A percentile compares a stretch with the other conserved stretches of the same genome.
phyloP scores from a whole-genome alignment of 92 coral and sea anemone genomes.

The Anthopleura xanthogrammica region DNA sequence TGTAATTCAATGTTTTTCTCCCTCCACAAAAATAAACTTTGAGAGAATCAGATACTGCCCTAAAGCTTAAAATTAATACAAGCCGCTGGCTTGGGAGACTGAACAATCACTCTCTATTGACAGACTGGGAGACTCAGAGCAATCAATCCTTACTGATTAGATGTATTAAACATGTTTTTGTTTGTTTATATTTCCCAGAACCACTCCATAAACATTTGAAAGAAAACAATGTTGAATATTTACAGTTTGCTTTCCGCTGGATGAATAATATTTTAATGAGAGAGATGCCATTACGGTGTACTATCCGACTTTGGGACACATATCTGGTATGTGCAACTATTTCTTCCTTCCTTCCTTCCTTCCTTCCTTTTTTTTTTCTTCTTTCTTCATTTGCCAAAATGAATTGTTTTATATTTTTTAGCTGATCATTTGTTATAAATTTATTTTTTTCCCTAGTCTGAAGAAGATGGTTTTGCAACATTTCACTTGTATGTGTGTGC shows the following conservation, averaged over 20 bases:
- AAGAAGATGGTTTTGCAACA: constrained; percentile 89
- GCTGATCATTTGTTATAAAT: background rate
- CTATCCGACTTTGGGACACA: constrained; percentile 96
- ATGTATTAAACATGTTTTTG: no score
- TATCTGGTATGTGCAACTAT: constrained; percentile 66
- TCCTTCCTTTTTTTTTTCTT: background rate
- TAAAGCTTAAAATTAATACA: background rate
- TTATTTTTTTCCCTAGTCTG: constrained; percentile 57
- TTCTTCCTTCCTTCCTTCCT: background rate
- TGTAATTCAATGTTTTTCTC: no score
- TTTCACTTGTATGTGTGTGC: constrained; percentile 98
- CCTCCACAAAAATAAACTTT: background rate
- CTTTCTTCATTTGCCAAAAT: no score
- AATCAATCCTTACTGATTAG: no score
- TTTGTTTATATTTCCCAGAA: constrained; percentile 44
- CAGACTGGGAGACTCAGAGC: no score
- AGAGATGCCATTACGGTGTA: constrained; percentile 93
- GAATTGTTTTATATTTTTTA: no score
- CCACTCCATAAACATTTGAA: constrained; percentile 77
- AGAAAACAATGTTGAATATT: constrained; percentile 83
- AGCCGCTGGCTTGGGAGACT: no score
- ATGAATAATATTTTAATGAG: constrained; percentile 97
- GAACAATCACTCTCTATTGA: no score
- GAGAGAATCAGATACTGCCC: no score
- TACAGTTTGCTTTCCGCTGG: constrained; percentile 98